phyloP scores from a whole-genome alignment of 2,113 vertebrate genomes.

The Daubentonia madagascariensis region DNA sequence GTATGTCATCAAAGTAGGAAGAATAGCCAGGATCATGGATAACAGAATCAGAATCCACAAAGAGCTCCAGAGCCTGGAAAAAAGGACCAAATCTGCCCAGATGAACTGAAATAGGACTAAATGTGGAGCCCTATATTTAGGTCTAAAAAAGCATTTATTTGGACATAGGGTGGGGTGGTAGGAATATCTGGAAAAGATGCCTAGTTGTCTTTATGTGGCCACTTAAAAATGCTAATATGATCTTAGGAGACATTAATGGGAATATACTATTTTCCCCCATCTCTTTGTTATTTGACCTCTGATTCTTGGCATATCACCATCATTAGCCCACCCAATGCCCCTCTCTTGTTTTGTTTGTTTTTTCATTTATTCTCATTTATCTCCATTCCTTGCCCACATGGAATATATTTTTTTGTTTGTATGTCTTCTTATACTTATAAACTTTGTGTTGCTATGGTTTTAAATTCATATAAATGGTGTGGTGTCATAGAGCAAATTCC shows the following conservation, averaged over 20 bases:
- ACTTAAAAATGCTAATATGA: not conserved
- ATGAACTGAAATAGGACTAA: not conserved
- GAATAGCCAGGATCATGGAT: not conserved
- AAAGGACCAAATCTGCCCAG: not conserved
- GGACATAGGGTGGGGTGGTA: not conserved
- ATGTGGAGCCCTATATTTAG: not conserved
- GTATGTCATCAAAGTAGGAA: not conserved
- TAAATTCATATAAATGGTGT: not conserved
- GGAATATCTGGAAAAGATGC: not conserved
- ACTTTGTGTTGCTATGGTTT: not conserved
- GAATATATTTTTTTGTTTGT: not conserved
- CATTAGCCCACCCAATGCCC: not conserved
- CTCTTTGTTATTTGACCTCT: not conserved
- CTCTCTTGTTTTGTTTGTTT: not conserved
- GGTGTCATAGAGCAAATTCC: not conserved
- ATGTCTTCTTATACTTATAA: not conserved
- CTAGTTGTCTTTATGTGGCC: not conserved
- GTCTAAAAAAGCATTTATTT: not conserved
- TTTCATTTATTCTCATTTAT: not conserved
- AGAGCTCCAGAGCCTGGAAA: not conserved
- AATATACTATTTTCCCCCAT: not conserved
- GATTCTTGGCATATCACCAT: not conserved
- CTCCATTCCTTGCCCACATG: not conserved
- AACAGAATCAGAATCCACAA: not conserved
- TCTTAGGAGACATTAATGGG: not conserved